A percentile compares a stretch with the other conserved stretches of the same genome.
phyloP scores from a whole-genome alignment of 2,888 invertebrate species.

The Andrena bucephala region DNA sequence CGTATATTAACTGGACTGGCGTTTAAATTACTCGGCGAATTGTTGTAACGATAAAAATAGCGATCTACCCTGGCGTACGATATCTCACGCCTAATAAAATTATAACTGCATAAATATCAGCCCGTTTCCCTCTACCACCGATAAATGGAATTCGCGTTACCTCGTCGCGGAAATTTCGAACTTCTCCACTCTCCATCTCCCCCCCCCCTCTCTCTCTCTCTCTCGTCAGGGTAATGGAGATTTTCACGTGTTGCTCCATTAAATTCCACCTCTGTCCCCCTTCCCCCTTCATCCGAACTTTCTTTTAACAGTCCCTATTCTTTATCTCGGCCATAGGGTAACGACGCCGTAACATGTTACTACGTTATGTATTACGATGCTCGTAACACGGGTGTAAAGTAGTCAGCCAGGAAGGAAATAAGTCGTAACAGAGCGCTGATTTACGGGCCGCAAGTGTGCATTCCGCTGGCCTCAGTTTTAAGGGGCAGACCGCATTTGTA shows the following conservation, averaged over 20 bases:
- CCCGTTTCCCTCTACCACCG: too few species aligned
- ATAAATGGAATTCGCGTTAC: background rate
- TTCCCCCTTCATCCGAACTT: constrained; percentile 25
- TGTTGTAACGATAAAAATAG: constrained; percentile 42
- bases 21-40: constrained; percentile 40
- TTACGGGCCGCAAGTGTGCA: constrained; percentile 61
- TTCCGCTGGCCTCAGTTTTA: constrained; percentile 56
- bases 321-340: constrained; percentile 38
- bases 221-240: constrained; percentile 6
- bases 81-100: constrained; percentile 28
- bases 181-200: background rate
- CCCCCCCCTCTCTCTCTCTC: background rate
- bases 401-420: constrained; percentile 51
- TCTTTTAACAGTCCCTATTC: constrained; percentile 49
- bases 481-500: constrained; percentile 45
- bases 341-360: constrained; percentile 64
- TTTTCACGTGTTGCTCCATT: constrained; percentile 47
- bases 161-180: background rate
- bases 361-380: constrained; percentile 61
- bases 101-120: constrained; percentile 7
- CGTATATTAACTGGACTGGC: constrained; percentile 48
- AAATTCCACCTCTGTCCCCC: constrained; percentile 30
- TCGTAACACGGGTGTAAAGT: constrained; percentile 54
- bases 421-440: constrained; percentile 61
- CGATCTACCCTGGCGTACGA: background rate